phyloP scores from a whole-genome alignment of 2,113 vertebrate species.

The Pteruthius melanotis region DNA sequence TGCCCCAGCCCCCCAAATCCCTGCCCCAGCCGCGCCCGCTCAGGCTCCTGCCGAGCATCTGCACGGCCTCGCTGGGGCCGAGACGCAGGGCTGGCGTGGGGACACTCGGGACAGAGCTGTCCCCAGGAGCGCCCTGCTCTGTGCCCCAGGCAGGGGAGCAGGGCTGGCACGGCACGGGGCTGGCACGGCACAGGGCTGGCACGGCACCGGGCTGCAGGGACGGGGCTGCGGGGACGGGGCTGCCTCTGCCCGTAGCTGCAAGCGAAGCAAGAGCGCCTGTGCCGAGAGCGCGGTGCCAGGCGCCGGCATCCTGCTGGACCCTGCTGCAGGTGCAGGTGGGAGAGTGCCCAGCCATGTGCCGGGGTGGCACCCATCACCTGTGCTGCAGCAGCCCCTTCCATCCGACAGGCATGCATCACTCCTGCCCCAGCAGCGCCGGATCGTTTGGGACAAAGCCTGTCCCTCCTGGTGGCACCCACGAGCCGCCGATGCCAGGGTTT shows the following conservation, averaged over 20 bases:
- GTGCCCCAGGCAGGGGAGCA: not conserved
- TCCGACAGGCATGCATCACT: rapidly evolving
- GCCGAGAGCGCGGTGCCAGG: not conserved
- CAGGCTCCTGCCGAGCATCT: rapidly evolving
- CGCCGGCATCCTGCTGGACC: rapidly evolving
- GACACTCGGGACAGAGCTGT: rapidly evolving
- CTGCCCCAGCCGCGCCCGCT: rapidly evolving
- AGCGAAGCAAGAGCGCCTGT: rapidly evolving
- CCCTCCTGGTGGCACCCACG: rapidly evolving
- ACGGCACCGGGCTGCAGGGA: not conserved
- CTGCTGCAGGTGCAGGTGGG: not conserved
- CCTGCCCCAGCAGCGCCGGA: rapidly evolving
- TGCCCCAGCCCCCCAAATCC: not conserved
- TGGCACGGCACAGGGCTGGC: not conserved
- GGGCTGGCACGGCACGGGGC: not conserved
- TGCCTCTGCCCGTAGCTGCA: not conserved
- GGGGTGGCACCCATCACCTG: rapidly evolving
- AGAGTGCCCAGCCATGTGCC: rapidly evolving
- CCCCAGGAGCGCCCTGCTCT: not conserved
- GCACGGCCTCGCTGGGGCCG: rapidly evolving
- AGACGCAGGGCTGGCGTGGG: rapidly evolving
- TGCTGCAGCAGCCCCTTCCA: not conserved
- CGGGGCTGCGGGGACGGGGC: not conserved
- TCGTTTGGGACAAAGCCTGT: rapidly evolving
- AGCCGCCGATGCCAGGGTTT: not conserved